These are phyloP conservation scores for Melanotaenia maccullochi DNA, from an alignment of 2,797 vertebrate species.

Conservation along the genomic window DNA sequence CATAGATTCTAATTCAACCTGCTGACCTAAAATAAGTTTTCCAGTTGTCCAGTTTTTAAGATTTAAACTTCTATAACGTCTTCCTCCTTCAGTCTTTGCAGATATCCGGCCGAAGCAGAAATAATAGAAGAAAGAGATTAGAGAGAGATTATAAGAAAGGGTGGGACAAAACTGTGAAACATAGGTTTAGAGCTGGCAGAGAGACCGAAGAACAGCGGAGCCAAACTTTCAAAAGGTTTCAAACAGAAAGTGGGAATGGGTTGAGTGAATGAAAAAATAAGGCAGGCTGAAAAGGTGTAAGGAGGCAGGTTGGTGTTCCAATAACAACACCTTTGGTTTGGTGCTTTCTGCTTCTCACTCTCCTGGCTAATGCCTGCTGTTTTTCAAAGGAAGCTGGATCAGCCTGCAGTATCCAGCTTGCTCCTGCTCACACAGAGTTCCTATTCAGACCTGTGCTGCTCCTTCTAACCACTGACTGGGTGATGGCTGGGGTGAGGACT, in stretches of 20 bases:
- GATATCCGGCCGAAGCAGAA: neutral
- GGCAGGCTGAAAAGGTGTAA: conserved; percentile 21
- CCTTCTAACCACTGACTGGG: conserved; percentile 65
- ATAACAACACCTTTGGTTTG: conserved; percentile 60
- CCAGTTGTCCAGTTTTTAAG: conserved; percentile 33
- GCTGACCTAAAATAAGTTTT: conserved; percentile 33
- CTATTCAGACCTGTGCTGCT: conserved; percentile 74
- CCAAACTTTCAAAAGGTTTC: conserved; percentile 38
- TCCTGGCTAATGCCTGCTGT: conserved; percentile 70
- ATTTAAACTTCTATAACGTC: neutral
- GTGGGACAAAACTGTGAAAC: conserved; percentile 48
- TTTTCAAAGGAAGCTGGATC: conserved; percentile 83
- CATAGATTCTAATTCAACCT: conserved; percentile 40
- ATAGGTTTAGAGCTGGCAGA: conserved; percentile 5
- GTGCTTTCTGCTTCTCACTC: conserved; percentile 63
- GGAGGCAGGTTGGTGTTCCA: conserved; percentile 51
- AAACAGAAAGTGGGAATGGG: conserved; percentile 3
- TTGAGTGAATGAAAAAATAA: conserved; percentile 31
- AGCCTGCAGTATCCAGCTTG: conserved; percentile 63
- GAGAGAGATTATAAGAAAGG: conserved; percentile 37
- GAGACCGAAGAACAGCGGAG: conserved; percentile 13
- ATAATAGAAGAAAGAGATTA: conserved; percentile 34
- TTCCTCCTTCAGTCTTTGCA: neutral
- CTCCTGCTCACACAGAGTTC: conserved; percentile 78
- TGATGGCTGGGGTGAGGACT: conserved; percentile 41